Evolutionary conservation across 2,113 vertebrate genomes (phyloP).

Genomic region (Thunnus thynnus): DNA sequence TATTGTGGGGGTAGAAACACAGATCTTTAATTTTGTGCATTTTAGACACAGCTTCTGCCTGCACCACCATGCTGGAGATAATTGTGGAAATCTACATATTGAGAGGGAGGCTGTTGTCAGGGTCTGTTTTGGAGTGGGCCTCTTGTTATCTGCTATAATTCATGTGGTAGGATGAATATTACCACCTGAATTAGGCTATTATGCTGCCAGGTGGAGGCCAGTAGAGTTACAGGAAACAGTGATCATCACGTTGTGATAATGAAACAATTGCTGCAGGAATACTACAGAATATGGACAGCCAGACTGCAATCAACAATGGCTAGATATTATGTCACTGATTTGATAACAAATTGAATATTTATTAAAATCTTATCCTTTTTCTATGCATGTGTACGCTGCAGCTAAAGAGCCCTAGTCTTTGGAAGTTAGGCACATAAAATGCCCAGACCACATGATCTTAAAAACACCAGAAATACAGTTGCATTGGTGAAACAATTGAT

Average conservation of each 20-base stretch:
- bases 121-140: slow-evolving; percentile 66
- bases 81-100: slow-evolving; percentile 86
- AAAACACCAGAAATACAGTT: background rate
- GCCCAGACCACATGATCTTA: background rate
- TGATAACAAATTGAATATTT: slow-evolving; percentile 44
- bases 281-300: slow-evolving; percentile 38
- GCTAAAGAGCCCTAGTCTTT: background rate
- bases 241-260: slow-evolving; percentile 74
- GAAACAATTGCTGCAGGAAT: slow-evolving; percentile 67
- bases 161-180: slow-evolving; percentile 78
- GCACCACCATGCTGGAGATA: slow-evolving; percentile 77
- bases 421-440: background rate
- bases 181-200: slow-evolving; percentile 80
- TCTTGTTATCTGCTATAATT: slow-evolving; percentile 78
- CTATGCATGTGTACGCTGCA: background rate
- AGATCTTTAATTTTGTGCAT: slow-evolving; percentile 86
- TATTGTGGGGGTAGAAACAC: slow-evolving; percentile 76
- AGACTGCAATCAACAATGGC: slow-evolving; percentile 20
- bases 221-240: slow-evolving; percentile 72
- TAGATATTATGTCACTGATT: slow-evolving; percentile 25
- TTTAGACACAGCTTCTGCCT: slow-evolving; percentile 84
- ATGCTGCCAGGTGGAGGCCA: slow-evolving; percentile 78
- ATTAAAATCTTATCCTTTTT: slow-evolving; percentile 14
- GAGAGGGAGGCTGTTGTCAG: slow-evolving; percentile 70
- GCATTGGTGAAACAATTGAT: background rate